phyloP scores from a whole-genome alignment of 2,113 vertebrate species.

The Chlorodrepanis virens region DNA sequence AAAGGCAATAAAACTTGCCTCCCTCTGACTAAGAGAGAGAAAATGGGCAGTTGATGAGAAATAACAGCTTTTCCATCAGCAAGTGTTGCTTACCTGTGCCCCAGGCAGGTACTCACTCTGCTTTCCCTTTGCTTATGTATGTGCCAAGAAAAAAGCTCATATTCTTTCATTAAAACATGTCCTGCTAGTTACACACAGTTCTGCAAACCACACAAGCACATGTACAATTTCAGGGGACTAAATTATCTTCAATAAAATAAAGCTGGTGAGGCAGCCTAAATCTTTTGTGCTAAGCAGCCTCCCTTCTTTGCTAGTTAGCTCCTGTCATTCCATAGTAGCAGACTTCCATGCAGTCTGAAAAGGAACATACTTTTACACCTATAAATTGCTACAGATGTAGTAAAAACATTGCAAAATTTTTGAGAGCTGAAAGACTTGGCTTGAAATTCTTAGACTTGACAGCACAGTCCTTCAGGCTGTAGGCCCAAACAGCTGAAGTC shows the following conservation, averaged over 20 bases:
- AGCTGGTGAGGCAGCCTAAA: background rate
- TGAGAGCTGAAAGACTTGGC: constrained; percentile 18
- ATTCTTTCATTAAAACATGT: constrained; percentile 23
- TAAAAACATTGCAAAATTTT: background rate
- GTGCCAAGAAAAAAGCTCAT: constrained; percentile 31
- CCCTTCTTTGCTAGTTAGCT: background rate
- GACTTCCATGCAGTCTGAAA: background rate
- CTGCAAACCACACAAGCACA: constrained; percentile 29
- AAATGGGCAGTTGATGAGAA: constrained; percentile 52
- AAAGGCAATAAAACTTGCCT: constrained; percentile 58
- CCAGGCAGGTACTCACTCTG: constrained; percentile 12
- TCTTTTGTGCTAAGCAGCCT: background rate
- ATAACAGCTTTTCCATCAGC: constrained; percentile 57
- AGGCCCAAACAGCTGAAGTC: constrained; percentile 26
- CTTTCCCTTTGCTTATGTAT: background rate
- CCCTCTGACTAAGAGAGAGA: constrained; percentile 46
- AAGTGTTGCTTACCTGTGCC: constrained; percentile 35
- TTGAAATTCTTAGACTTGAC: background rate
- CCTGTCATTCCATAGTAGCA: background rate
- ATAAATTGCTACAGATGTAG: background rate
- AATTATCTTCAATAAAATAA: constrained; percentile 1
- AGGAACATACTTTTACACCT: background rate
- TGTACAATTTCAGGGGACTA: background rate
- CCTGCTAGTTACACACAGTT: background rate
- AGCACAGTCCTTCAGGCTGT: constrained; percentile 10